A percentile compares a stretch with the other conserved stretches of the same genome.
Conservation (phyloP, 2,113 vertebrate genomes). For the Silurus meridionalis region DNA sequence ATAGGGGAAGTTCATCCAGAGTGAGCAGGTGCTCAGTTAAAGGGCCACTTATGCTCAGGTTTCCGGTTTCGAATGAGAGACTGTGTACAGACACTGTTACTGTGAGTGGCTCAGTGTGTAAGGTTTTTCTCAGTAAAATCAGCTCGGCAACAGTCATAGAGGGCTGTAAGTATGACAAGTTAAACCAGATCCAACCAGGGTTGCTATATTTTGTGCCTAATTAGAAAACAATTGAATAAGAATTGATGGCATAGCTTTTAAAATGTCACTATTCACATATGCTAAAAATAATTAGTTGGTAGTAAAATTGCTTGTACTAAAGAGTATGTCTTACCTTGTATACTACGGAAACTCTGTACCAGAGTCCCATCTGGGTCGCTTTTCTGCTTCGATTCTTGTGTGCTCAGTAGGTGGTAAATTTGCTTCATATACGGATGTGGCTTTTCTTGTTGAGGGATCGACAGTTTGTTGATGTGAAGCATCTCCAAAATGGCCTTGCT, state of each 20-base stretch:
- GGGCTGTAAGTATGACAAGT: slow-evolving; percentile 58
- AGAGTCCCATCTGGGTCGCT: slow-evolving; percentile 65
- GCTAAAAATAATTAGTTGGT: neutral
- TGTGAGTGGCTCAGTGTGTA: slow-evolving; percentile 62
- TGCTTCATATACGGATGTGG: slow-evolving; percentile 74
- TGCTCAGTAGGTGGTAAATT: slow-evolving; percentile 63
- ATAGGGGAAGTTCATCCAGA: slow-evolving; percentile 59
- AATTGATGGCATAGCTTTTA: neutral
- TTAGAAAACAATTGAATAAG: neutral
- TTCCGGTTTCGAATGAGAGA: slow-evolving; percentile 28
- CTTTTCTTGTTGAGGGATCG: slow-evolving; percentile 60
- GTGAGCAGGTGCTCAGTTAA: slow-evolving; percentile 63
- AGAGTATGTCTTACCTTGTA: slow-evolving; percentile 55
- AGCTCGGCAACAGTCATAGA: slow-evolving; percentile 67
- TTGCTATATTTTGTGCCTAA: slow-evolving; percentile 56
- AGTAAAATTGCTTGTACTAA: neutral
- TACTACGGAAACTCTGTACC: slow-evolving; percentile 71
- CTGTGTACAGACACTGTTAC: slow-evolving; percentile 65
- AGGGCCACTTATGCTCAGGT: slow-evolving; percentile 52
- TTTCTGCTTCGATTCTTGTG: slow-evolving; percentile 57
- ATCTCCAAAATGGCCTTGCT: slow-evolving; percentile 74
- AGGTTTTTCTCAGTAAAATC: slow-evolving; percentile 67
- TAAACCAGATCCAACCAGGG: slow-evolving; percentile 72
- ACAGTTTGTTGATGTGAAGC: slow-evolving; percentile 72
- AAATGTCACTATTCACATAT: neutral